Conservation (phyloP, 1,140 invertebrate genomes). For the Drosophila kurseongensis region DNA sequence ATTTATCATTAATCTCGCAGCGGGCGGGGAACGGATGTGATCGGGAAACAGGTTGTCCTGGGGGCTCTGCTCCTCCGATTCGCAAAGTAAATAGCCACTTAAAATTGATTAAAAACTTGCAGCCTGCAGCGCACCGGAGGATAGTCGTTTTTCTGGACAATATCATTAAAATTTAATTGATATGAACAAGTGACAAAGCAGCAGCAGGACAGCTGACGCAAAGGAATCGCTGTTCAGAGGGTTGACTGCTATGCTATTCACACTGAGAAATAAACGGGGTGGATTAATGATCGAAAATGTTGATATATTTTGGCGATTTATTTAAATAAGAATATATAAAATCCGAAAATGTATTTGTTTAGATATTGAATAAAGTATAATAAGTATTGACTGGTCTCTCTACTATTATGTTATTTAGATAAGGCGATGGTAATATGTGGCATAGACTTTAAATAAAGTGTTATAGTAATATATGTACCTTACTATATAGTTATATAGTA, state of each 20-base stretch:
- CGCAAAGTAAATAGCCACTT: conserved; percentile 74
- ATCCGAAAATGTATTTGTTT: no score
- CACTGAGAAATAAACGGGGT: not conserved
- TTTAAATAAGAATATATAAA: no score
- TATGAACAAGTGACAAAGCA: conserved; percentile 80
- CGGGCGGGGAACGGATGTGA: conserved; percentile 22
- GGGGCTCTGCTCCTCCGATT: conserved; percentile 13
- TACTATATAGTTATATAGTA: no score
- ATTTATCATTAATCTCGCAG: conserved; percentile 63
- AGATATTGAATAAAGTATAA: no score
- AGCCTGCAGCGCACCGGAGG: conserved; percentile 34
- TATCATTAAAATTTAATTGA: conserved; percentile 83
- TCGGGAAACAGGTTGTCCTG: conserved; percentile 22
- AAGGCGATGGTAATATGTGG: no score
- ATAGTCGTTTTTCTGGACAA: conserved; percentile 44
- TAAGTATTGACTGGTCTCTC: no score
- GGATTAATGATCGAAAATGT: no score
- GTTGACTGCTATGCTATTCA: not conserved
- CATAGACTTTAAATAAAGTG: no score
- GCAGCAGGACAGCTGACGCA: conserved; percentile 19
- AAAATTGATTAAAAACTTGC: conserved; percentile 83
- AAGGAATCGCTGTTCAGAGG: conserved; percentile 6
- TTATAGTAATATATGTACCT: no score
- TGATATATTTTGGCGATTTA: no score
- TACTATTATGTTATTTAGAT: no score